phyloP scores from a whole-genome alignment of 2,888 invertebrate genomes.

The Plagodis pulveraria region DNA sequence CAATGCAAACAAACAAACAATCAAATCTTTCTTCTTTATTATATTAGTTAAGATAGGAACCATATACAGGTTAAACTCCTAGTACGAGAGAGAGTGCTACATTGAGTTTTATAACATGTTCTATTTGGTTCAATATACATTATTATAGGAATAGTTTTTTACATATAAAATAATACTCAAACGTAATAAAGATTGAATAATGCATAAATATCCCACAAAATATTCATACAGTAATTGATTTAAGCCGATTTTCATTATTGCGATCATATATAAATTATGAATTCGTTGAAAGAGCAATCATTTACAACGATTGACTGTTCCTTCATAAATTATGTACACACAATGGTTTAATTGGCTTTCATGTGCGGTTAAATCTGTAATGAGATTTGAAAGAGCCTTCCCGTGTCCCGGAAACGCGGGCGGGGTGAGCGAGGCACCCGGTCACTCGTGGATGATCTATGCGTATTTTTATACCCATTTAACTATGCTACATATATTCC shows the following conservation, averaged over 20 bases:
- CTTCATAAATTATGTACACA: conserved; percentile 9
- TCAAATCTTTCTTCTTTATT: too few relatives aligned
- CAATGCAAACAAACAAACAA: too few relatives aligned
- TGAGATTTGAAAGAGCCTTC: conserved; percentile 61
- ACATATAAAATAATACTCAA: too few relatives aligned
- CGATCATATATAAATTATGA: conserved; percentile 7
- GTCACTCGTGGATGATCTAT: conserved; percentile 75
- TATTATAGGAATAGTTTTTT: too few relatives aligned
- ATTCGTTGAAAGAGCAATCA: conserved; percentile 10
- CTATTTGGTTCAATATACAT: too few relatives aligned
- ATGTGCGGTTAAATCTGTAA: conserved; percentile 55
- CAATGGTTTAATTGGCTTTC: conserved; percentile 16
- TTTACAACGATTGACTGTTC: not conserved
- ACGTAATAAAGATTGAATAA: too few relatives aligned
- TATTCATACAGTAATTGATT: too few relatives aligned
- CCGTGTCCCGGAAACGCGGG: conserved; percentile 49
- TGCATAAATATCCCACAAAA: too few relatives aligned
- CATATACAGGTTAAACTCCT: too few relatives aligned
- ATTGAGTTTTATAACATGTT: too few relatives aligned
- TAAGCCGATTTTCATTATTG: conserved; percentile 14
- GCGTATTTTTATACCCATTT: conserved; percentile 67
- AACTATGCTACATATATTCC: conserved; percentile 62
- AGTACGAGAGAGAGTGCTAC: too few relatives aligned
- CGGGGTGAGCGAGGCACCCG: conserved; percentile 45
- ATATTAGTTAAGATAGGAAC: too few relatives aligned